These are phyloP conservation scores for Emys orbicularis DNA, from an alignment of 2,797 vertebrate species.

Conservation along the genomic window DNA sequence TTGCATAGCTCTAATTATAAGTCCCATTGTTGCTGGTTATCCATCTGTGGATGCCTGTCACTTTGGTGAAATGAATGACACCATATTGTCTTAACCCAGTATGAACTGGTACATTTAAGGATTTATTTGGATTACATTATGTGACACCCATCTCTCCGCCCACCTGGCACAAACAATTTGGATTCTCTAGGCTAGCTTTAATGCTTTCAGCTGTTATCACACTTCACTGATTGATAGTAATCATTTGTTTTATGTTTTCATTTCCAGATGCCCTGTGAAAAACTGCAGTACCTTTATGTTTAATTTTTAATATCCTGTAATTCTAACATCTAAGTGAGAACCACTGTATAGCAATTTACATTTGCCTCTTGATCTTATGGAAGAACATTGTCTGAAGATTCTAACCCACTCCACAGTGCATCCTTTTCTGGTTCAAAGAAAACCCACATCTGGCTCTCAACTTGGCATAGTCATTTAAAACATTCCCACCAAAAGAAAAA, in stretches of 20 bases:
- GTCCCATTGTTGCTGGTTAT: not conserved
- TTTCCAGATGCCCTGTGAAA: slow-evolving; percentile 72
- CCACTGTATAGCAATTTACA: slow-evolving; percentile 45
- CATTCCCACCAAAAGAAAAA: slow-evolving; percentile 44
- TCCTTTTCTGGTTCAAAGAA: slow-evolving; percentile 69
- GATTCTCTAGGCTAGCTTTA: slow-evolving; percentile 50
- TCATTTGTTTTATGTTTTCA: slow-evolving; percentile 60
- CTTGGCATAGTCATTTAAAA: slow-evolving; percentile 56
- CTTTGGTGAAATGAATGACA: slow-evolving; percentile 51
- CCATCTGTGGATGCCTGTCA: slow-evolving; percentile 63
- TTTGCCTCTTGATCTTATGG: slow-evolving; percentile 60
- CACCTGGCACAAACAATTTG: not conserved
- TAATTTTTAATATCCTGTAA: slow-evolving; percentile 70
- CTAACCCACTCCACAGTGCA: slow-evolving; percentile 46
- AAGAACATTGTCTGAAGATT: slow-evolving; percentile 62
- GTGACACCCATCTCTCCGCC: slow-evolving; percentile 2
- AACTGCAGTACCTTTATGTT: slow-evolving; percentile 52
- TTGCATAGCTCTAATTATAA: not conserved
- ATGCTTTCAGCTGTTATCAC: slow-evolving; percentile 63
- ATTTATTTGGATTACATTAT: slow-evolving; percentile 67
- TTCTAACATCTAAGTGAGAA: slow-evolving; percentile 75
- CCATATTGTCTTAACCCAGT: slow-evolving; percentile 53
- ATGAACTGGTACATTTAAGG: slow-evolving; percentile 55
- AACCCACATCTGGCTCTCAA: slow-evolving; percentile 70
- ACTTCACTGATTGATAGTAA: slow-evolving; percentile 58